Conservation (phyloP, 1,140 invertebrate genomes). For the Nymphalis io region DNA sequence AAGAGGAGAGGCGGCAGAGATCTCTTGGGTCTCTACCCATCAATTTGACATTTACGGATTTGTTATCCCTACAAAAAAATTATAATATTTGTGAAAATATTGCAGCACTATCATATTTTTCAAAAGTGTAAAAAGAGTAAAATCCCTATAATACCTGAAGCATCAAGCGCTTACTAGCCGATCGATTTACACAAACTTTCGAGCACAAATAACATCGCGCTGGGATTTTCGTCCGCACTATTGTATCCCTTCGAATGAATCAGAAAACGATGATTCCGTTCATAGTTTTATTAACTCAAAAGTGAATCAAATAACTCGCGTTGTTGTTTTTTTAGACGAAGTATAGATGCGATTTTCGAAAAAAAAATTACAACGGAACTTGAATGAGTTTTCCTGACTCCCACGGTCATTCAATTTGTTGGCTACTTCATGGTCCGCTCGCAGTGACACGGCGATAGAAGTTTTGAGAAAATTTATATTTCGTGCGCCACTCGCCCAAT, state of each 20-base stretch:
- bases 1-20: too few relatives aligned
- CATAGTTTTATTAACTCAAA: not conserved
- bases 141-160: not conserved
- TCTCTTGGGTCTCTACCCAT: too few relatives aligned
- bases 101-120: too few relatives aligned
- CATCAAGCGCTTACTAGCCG: not conserved
- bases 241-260: not conserved
- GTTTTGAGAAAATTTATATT: constrained; percentile 11
- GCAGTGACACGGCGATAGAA: not conserved
- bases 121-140: not conserved
- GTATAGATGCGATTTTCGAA: not conserved
- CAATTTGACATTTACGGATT: too few relatives aligned
- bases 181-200: not conserved
- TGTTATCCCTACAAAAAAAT: too few relatives aligned
- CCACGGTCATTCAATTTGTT: constrained; percentile 14
- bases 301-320: not conserved
- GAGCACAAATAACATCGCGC: constrained; percentile 5
- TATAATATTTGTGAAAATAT: too few relatives aligned
- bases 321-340: not conserved
- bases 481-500: not conserved
- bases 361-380: not conserved
- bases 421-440: constrained; percentile 2
- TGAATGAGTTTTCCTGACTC: constrained; percentile 4
- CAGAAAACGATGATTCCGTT: constrained; percentile 1
- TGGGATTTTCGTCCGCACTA: constrained; percentile 1